Evolutionary conservation across 2,113 vertebrate genomes (phyloP).

Genomic region (Calypte anna): DNA sequence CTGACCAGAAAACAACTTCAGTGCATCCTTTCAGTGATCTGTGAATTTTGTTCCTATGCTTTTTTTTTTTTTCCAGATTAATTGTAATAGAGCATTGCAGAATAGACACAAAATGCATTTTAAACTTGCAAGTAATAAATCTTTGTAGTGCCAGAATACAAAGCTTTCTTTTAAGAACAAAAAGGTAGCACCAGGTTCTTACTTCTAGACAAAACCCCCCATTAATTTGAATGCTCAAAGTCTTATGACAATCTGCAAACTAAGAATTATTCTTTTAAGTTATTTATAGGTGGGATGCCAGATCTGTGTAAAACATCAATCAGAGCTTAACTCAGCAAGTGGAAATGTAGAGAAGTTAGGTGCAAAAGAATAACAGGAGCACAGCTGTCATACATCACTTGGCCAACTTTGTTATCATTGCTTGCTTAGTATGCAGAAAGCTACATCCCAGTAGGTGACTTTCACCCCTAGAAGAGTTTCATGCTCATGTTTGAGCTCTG

Average conservation of each 20-base stretch:
- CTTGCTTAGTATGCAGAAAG: background rate
- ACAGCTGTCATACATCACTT: background rate
- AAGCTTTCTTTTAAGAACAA: background rate
- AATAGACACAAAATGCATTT: background rate
- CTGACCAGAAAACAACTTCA: background rate
- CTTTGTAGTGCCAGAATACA: background rate
- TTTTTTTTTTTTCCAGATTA: background rate
- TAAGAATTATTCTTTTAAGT: background rate
- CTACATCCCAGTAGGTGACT: background rate
- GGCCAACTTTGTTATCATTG: fast-evolving
- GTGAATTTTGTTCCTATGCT: background rate
- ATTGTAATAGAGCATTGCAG: background rate
- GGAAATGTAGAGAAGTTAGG: background rate
- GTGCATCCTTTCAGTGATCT: background rate
- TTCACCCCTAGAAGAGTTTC: background rate
- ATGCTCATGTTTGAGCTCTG: background rate
- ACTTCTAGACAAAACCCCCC: background rate
- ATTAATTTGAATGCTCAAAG: background rate
- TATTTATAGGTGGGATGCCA: background rate
- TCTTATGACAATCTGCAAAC: background rate
- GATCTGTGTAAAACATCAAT: background rate
- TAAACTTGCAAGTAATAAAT: background rate
- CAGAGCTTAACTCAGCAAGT: background rate
- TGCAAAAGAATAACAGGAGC: background rate
- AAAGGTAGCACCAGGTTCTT: background rate